Base-by-base conservation (phyloP, 2,797 vertebrate genomes). In the Ctenosaura bakeri region DNA sequence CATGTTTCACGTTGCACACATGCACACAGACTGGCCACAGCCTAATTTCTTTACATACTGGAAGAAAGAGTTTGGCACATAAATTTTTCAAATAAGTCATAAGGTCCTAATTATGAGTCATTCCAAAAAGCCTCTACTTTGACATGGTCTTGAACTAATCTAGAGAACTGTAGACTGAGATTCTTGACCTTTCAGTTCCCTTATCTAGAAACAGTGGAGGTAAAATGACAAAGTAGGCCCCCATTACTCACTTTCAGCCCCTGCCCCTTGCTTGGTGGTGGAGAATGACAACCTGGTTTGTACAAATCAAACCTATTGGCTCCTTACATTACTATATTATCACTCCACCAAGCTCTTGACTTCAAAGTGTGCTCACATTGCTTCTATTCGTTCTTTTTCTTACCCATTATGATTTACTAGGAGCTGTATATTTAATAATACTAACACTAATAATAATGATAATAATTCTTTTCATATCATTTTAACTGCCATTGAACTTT, bases 301-400 rank as follows among this genome's bases (percentile, higher is more conserved):
- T 89, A 92, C 94, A 94, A 95, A 91, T 93, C 95, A 94, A 52
- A 92, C 83, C 74, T 85, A 56, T 82, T 90, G 91, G 3, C 73
- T 93, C 90, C 0, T 92, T 94, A 90, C 84, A 76, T 85, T 52
- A 29, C 0, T 64, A 46, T 32, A 86, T 91, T 88, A 90, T 1
- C 59, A 89, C 90, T 35, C 74, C 1, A 6, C 86, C 93, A 94
- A 93, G 18, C 59, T 6, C 35, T 95, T 85, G 32, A 52, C 88
- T 94, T 95, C 26, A 88, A 87, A 91, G 77, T 20, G 38, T 79
- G 74, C 93, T 87, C 54, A 73, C 52, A 59, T 79, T 83, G n/a
- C 46, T 90, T 69, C 73, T 88, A 1, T n/a, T 84, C 32, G 26
- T 88, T 69, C 50, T 74, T 87, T 78, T 54, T 10, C 59, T 22